Conservation (phyloP, 2,888 invertebrate genomes). For the Apodemia mormo region DNA sequence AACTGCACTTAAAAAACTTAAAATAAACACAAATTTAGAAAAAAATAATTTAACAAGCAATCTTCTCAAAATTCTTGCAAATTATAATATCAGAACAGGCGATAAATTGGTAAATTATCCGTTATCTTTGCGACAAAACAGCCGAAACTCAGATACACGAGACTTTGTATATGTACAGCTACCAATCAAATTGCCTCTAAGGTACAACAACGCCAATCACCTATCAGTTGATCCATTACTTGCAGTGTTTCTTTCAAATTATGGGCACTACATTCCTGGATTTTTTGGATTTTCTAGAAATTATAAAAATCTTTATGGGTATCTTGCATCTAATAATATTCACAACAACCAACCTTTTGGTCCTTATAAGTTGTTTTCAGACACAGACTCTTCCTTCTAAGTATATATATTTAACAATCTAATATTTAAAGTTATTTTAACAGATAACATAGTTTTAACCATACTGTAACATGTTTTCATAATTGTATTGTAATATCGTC, state of each 20-base stretch:
- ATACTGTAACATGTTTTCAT: no score
- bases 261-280: slow-evolving; percentile 81
- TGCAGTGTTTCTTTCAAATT: slow-evolving; percentile 83
- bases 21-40: neutral
- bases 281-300: slow-evolving; percentile 56
- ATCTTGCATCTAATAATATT: slow-evolving; percentile 84
- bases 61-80: slow-evolving; percentile 50
- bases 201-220: slow-evolving; percentile 81
- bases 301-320: slow-evolving; percentile 81
- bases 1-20: neutral
- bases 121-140: slow-evolving; percentile 47
- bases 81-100: slow-evolving; percentile 57
- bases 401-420: no score
- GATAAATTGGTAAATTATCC: slow-evolving; percentile 60
- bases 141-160: slow-evolving; percentile 35
- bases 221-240: slow-evolving; percentile 81
- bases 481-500: no score
- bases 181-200: slow-evolving; percentile 42
- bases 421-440: no score
- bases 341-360: slow-evolving; percentile 85
- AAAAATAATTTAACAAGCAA: slow-evolving; percentile 35
- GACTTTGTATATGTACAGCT: slow-evolving; percentile 38
- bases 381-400: slow-evolving; percentile 33
- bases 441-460: no score
- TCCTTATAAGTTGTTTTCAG: slow-evolving; percentile 78